Evolutionary conservation across 2,113 vertebrate species (phyloP), one percentile per base, ranked within the genome.

Genomic region (Sceloporus undulatus): DNA sequence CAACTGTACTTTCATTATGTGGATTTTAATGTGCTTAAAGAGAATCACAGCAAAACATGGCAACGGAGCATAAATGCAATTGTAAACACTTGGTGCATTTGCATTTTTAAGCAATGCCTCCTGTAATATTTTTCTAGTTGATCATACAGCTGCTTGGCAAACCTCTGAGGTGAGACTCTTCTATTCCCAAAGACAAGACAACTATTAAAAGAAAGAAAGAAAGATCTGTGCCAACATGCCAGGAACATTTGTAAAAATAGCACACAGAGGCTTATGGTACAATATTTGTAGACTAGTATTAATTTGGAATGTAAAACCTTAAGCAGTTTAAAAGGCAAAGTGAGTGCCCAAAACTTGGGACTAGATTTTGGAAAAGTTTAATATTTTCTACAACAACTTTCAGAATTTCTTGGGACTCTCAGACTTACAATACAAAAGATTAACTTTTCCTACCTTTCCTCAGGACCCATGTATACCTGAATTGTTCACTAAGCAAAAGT

Each of bases 11-110:
- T 81, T 68, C 34, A 38, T 85, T 81, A 75, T 85, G 89, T 73
- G 80, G 13, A 79, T 84, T 82, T 87, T 76, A 90, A 62, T 71
- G 59, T 81, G 68, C 82, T 87, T 80, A 81, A 85, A 48, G 25
- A 48, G 82, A 87, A 87, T 76, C 21, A 11, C 89, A 76, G 78
- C 52, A 62, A 79, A 88, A 81, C 70, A 73, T n/a, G 66, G 54
- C 70, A 77, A 34, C n/a, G 23, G 73, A 85, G 34, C 73, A 56
- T 71, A 65, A 87, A 75, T 19, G 52, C 11, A 75, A 18, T 42
- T 59, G 79, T 84, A 79, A 86, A 75, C 78, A 85, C 34, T 85
- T 85, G 71, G 25, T 16, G 38, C 79, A 86, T 86, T 90, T 86
- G 84, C 88, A 90, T 78, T 90, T 86, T 82, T 86, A 77, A 62